Base-by-base conservation (phyloP, 2,113 vertebrate species). In the Taurulus bubalis region DNA sequence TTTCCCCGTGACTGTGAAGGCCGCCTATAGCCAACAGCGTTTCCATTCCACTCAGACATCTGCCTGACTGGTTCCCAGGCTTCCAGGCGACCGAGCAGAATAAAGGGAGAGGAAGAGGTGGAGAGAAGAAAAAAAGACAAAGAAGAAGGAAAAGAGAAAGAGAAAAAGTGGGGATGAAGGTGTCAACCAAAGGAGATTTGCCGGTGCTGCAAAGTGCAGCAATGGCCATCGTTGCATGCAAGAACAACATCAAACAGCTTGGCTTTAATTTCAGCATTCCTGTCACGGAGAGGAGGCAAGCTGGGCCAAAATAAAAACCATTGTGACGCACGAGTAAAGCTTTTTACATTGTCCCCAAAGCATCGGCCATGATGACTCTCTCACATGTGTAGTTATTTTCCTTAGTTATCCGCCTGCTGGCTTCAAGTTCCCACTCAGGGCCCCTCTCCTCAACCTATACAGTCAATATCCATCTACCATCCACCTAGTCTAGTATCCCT, bases 61-160 rank as follows among this genome's bases (percentile, higher is more conserved):
- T 60, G 68, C 60, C 65, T 20, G 62, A 72, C 49, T 81, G 73
- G 58, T 90, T 89, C 82, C 69, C 87, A 89, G 81, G 79, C 75
- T 78, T 77, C 24, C 30, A 47, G 58, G 87, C 67, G 15, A 70
- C 80, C 34, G 36, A 79, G 85, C 69, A 59, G 85, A 90, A 89
- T 86, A 80, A 92, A 84, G 58, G 80, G 77, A 18, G 51, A 72
- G 47, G 59, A 77, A 38, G 28, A 9, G 45, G 24, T 14, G 47
- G 32, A 28, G 68, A 49, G 34, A 74, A 60, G 40, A 11, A 49
- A 63, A 71, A 38, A 71, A n/a, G n/a, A n/a, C n/a, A 66, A 38
- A 22, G 24, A 49, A 66, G 26, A 58, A n/a, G 58, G 14, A 22
- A 24, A 76, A 34, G 28, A 1, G 16, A 8, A 3, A 72, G 4